Conservation (phyloP, 2,113 vertebrate genomes). For the Equus przewalskii region DNA sequence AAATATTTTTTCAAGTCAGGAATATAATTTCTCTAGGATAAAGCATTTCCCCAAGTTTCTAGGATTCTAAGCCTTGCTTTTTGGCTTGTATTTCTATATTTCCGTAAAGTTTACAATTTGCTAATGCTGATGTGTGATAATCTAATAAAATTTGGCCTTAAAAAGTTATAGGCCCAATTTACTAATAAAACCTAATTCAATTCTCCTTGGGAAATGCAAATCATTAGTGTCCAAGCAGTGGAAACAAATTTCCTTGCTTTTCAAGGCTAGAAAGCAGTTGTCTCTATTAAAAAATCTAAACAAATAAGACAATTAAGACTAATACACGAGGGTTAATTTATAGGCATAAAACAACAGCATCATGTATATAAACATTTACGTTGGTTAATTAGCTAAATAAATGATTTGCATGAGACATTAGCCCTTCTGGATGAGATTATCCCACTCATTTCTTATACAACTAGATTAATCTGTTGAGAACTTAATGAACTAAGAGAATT, state of each 20-base stretch:
- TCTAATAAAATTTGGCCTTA: slow-evolving; percentile 89
- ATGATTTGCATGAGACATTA: not conserved
- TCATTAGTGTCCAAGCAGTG: slow-evolving; percentile 83
- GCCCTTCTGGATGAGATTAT: not conserved
- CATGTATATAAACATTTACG: not conserved
- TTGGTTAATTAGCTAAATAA: slow-evolving; percentile 29
- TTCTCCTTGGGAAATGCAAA: slow-evolving; percentile 88
- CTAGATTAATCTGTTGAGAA: slow-evolving; percentile 44
- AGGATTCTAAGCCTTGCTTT: slow-evolving; percentile 74
- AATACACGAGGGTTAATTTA: not conserved
- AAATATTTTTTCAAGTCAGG: slow-evolving; percentile 51
- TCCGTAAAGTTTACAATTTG: slow-evolving; percentile 89
- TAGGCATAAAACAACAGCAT: not conserved
- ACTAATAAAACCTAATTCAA: slow-evolving; percentile 89
- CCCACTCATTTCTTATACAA: slow-evolving; percentile 23
- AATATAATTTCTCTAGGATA: slow-evolving; percentile 67
- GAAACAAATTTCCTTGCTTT: slow-evolving; percentile 70
- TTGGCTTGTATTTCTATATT: slow-evolving; percentile 82
- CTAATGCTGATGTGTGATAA: slow-evolving; percentile 90
- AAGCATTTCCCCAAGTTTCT: slow-evolving; percentile 74
- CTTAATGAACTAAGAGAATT: slow-evolving; percentile 15
- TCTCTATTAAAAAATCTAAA: slow-evolving; percentile 56
- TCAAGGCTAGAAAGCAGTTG: slow-evolving; percentile 26
- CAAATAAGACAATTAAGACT: slow-evolving; percentile 42
- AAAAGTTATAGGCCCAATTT: slow-evolving; percentile 89